Base-by-base conservation (phyloP, 2,888 invertebrate species). In the Rhagium mordax region DNA sequence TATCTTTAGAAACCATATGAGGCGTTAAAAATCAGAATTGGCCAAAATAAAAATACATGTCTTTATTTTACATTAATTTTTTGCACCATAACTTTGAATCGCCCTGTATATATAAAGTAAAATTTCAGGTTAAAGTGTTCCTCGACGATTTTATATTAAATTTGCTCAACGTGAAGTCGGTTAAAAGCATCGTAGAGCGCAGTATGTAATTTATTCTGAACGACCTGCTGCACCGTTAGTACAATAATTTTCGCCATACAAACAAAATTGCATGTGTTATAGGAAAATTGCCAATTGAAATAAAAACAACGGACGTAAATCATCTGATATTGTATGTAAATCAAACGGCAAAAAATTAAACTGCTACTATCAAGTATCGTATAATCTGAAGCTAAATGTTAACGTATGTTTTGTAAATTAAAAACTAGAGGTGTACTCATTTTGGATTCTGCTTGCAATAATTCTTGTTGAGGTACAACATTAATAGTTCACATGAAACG, bases 201-300 rank as follows among this genome's bases (percentile, higher is more conserved):
- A 49, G 48, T 18, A 59, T 29, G 33, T 64, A 64, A 64, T 64
- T 64, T 64, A 64, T 51, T 49, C 64, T 49, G 64, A 27, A 27
- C 64, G 64, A 47, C 47, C 24, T 27, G 49, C 27, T 18, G 51
- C 48, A 64, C n/a, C 51, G 51, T 24, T 64, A 16, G 49, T 51
- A 51, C 64, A 49, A 64, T 64, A 51, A 64, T 64, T 64, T 64
- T 64, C 64, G 13, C 8, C 51, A 16, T 51, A 16, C 51, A 27
- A 51, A 29, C 64, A 64, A 49, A 64, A 64, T 64, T 64, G 64
- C 27, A 64, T 29, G 27, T 27, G 16, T 27, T 64, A 51, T 27
- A 64, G 48, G 49, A 29, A 49, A 51, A 64, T 62, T 49, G 59
- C 59, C 59, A 59, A 33, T 59, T 33, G 59, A 27, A 59, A 59